phyloP scores from a whole-genome alignment of 2,113 vertebrate genomes.

The Anas platyrhynchos region DNA sequence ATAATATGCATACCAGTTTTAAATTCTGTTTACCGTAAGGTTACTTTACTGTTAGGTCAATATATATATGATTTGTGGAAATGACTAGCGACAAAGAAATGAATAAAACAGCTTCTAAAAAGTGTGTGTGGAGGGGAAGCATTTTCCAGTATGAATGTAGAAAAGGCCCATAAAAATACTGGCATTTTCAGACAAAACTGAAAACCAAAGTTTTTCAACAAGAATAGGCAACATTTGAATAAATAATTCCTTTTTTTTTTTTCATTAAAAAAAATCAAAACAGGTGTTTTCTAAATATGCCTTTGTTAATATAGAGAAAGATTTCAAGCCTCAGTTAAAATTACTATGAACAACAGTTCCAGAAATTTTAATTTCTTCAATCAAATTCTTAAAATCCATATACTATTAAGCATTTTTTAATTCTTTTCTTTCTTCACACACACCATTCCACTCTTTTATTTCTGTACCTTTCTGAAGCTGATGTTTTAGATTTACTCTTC shows the following conservation, averaged over 20 bases:
- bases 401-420: fast-evolving
- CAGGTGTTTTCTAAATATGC: fast-evolving
- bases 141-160: background rate
- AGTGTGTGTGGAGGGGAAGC: background rate
- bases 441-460: background rate
- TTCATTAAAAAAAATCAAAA: background rate
- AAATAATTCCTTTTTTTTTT: background rate
- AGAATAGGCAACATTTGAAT: background rate
- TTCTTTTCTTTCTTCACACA: background rate
- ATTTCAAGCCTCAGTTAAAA: background rate
- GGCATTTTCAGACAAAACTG: background rate
- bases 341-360: background rate
- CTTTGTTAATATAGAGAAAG: background rate
- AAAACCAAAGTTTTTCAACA: background rate
- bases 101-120: background rate
- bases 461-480: slow-evolving; percentile 89
- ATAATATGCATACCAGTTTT: background rate
- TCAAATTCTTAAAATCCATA: background rate
- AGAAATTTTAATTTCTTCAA: background rate
- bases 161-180: background rate
- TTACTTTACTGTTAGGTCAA: background rate
- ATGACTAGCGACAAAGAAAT: background rate
- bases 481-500: slow-evolving; percentile 90
- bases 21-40: background rate
- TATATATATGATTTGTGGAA: background rate